Percentiles rank a stretch among this genome's conserved stretches.
These are phyloP conservation scores for Iphiclides podalirius DNA, from an alignment of 2,888 invertebrate species.

Conservation along the genomic window DNA sequence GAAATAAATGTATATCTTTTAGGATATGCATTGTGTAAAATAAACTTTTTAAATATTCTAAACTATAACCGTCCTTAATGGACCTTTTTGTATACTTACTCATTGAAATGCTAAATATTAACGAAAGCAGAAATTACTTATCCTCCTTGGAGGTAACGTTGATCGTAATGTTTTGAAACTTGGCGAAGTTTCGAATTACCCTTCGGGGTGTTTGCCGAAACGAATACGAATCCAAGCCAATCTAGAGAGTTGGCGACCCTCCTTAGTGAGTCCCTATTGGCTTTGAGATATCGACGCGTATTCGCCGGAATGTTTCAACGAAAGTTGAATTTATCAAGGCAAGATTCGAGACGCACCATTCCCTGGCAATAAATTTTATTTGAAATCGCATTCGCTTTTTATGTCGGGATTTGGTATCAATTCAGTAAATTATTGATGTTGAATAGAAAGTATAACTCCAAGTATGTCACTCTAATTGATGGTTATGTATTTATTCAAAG, in stretches of 20 bases:
- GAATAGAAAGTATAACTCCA: too few relatives aligned
- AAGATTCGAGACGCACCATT: conserved; percentile 28
- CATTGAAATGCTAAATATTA: too few relatives aligned
- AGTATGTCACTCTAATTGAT: too few relatives aligned
- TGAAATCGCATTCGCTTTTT: not conserved
- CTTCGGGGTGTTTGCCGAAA: conserved; percentile 19
- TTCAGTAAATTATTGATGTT: too few relatives aligned
- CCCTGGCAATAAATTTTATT: conserved; percentile 31
- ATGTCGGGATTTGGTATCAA: not conserved
- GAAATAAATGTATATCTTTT: too few relatives aligned
- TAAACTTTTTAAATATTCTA: too few relatives aligned
- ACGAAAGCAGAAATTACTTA: not conserved
- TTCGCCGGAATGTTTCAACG: conserved; percentile 27
- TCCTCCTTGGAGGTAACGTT: conserved; percentile 8
- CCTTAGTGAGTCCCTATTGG: conserved; percentile 10
- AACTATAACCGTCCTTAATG: too few relatives aligned
- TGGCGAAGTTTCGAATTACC: conserved; percentile 20
- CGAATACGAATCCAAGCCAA: conserved; percentile 20
- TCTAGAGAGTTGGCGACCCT: conserved; percentile 17
- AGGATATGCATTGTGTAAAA: too few relatives aligned
- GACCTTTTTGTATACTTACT: too few relatives aligned
- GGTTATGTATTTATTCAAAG: too few relatives aligned
- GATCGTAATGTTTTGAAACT: conserved; percentile 4
- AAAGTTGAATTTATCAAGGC: conserved; percentile 30
- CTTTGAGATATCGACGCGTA: conserved; percentile 23